A percentile compares a stretch with the other conserved stretches of the same genome.
phyloP scores from a whole-genome alignment of 2,888 invertebrate species.

The Pherbina coryleti region DNA sequence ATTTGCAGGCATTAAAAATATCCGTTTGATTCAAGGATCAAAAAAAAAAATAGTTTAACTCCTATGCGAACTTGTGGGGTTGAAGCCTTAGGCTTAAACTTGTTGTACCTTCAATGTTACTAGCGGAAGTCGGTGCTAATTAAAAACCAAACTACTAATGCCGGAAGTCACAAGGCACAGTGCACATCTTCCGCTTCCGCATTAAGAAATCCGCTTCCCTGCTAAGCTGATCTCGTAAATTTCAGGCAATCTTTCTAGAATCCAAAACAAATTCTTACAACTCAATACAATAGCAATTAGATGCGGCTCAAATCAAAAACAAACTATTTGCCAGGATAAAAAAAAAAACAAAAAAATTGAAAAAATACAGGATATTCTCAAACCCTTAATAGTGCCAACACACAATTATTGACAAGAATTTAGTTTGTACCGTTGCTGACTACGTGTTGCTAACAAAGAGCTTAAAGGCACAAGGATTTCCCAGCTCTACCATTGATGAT shows the following conservation, averaged over 20 bases:
- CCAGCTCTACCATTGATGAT: neutral
- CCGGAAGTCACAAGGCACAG: neutral
- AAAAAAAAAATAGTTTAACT: too few relatives aligned
- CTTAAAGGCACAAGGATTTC: neutral
- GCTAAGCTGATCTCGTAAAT: neutral
- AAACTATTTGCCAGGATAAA: slow-evolving; percentile 16
- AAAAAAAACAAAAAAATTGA: neutral
- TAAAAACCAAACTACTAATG: neutral
- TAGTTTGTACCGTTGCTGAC: neutral
- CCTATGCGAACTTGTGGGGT: too few relatives aligned
- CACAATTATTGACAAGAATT: neutral
- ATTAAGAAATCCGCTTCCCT: neutral
- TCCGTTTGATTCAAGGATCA: too few relatives aligned
- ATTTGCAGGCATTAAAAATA: too few relatives aligned
- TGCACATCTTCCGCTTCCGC: neutral
- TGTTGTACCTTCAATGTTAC: too few relatives aligned
- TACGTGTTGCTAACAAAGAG: neutral
- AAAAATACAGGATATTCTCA: neutral
- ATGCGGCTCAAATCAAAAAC: slow-evolving; percentile 20
- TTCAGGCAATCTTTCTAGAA: neutral
- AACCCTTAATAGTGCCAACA: neutral
- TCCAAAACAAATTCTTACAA: neutral
- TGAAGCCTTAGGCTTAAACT: too few relatives aligned
- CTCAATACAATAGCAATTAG: slow-evolving; percentile 30
- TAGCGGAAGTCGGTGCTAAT: neutral